Percentiles rank a stretch among this genome's conserved stretches.
phyloP scores from a whole-genome alignment of 2,797 vertebrate species.

The Pogonophryne albipinna region DNA sequence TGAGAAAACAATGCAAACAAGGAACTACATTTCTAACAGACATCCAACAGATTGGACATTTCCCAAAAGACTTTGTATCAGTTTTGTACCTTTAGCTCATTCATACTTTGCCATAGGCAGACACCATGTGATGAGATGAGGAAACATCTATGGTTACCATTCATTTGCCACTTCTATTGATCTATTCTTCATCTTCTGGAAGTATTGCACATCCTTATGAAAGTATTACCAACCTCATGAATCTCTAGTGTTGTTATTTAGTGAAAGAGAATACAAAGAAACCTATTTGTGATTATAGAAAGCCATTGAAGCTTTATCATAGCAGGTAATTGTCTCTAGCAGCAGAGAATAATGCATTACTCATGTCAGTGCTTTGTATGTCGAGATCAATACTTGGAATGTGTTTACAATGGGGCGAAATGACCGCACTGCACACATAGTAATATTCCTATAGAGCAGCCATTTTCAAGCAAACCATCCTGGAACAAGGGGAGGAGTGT shows the following conservation, averaged over 20 bases:
- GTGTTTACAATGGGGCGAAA: constrained; percentile 34
- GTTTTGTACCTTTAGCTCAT: neutral
- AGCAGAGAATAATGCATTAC: constrained; percentile 24
- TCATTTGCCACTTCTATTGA: neutral
- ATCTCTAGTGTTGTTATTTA: neutral
- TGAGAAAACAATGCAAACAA: neutral
- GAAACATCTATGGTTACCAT: constrained; percentile 9
- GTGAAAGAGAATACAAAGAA: neutral
- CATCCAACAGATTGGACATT: neutral
- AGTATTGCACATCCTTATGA: neutral
- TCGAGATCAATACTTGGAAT: constrained; percentile 42
- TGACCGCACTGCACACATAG: constrained; percentile 27
- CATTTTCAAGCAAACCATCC: constrained; percentile 42
- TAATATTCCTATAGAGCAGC: constrained; percentile 28
- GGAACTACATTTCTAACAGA: neutral
- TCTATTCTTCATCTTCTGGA: neutral
- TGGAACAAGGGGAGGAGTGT: constrained; percentile 27
- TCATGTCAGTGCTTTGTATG: constrained; percentile 9
- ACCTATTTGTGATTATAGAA: constrained; percentile 1
- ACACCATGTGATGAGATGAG: neutral
- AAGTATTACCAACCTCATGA: neutral
- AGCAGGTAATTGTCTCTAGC: neutral
- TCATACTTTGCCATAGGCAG: neutral
- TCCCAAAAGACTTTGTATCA: neutral
- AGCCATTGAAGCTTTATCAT: constrained; percentile 8